Conservation (phyloP, 2,888 invertebrate genomes). For the Hemistola chrysoprasaria region DNA sequence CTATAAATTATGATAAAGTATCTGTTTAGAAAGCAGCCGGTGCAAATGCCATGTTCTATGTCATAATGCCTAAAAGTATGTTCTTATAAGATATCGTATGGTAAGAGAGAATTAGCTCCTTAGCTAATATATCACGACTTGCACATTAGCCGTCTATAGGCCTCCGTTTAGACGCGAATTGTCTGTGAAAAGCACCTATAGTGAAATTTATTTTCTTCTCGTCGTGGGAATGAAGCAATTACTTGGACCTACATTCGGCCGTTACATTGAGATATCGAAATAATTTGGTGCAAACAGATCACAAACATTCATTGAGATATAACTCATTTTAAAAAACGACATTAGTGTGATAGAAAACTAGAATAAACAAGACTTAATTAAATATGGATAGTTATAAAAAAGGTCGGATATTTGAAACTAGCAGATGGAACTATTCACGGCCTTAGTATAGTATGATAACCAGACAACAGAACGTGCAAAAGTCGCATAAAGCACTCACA, state of each 20-base stretch:
- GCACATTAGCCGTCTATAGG: conserved; percentile 63
- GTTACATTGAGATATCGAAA: conserved; percentile 57
- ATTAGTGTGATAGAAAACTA: too few relatives aligned
- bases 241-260: conserved; percentile 40
- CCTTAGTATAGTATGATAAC: conserved; percentile 6
- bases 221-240: conserved; percentile 70
- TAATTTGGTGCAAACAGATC: conserved; percentile 47
- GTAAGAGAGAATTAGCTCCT: conserved; percentile 55
- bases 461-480: conserved; percentile 14
- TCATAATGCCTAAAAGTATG: conserved; percentile 29
- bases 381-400: too few relatives aligned
- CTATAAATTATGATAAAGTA: conserved; percentile 38
- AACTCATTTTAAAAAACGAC: too few relatives aligned
- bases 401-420: too few relatives aligned
- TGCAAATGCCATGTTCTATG: conserved; percentile 17
- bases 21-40: conserved; percentile 53
- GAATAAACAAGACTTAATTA: too few relatives aligned
- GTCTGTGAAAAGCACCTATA: conserved; percentile 68
- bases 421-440: conserved; percentile 3
- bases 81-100: conserved; percentile 46
- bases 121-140: conserved; percentile 68
- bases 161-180: conserved; percentile 62
- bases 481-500: conserved; percentile 34
- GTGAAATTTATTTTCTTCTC: conserved; percentile 69
- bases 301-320: conserved; percentile 10